Conservation (phyloP, 2,797 vertebrate species). For the Sebastiscus albofasciatus region DNA sequence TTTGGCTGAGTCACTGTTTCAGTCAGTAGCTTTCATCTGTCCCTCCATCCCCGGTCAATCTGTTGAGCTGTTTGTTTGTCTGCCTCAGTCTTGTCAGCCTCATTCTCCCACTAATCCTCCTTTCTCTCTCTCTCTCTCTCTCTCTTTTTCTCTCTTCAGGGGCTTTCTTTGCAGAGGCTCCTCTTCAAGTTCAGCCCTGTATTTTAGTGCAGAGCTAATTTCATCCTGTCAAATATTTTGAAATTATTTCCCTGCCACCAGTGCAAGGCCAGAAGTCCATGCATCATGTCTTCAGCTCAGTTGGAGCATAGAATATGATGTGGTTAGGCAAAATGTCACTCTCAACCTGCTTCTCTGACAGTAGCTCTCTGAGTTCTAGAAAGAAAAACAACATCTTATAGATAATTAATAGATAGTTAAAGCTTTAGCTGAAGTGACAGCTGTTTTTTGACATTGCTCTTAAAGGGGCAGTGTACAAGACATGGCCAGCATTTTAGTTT, state of each 20-base stretch:
- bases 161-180: constrained; percentile 5
- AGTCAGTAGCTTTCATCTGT: constrained; percentile 50
- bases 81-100: constrained; percentile 47
- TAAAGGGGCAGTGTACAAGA: not conserved
- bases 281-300: constrained; percentile 34
- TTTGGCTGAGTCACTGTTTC: constrained; percentile 52
- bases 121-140: not conserved
- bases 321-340: constrained; percentile 30
- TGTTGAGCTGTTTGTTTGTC: constrained; percentile 69
- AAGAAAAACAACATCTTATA: not conserved
- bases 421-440: not conserved
- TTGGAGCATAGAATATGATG: constrained; percentile 29
- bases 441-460: not conserved
- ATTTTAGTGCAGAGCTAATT: constrained; percentile 46
- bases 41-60: constrained; percentile 66
- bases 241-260: constrained; percentile 26
- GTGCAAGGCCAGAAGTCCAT: constrained; percentile 31
- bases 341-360: not conserved
- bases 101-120: constrained; percentile 56
- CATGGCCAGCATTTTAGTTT: not conserved
- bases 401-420: not conserved
- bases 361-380: not conserved
- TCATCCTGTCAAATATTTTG: constrained; percentile 49
- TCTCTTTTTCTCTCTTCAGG: not conserved
- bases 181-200: constrained; percentile 15